These are phyloP conservation scores for Anhinga rufa DNA, from an alignment of 2,113 vertebrate species.

Conservation along the genomic window DNA sequence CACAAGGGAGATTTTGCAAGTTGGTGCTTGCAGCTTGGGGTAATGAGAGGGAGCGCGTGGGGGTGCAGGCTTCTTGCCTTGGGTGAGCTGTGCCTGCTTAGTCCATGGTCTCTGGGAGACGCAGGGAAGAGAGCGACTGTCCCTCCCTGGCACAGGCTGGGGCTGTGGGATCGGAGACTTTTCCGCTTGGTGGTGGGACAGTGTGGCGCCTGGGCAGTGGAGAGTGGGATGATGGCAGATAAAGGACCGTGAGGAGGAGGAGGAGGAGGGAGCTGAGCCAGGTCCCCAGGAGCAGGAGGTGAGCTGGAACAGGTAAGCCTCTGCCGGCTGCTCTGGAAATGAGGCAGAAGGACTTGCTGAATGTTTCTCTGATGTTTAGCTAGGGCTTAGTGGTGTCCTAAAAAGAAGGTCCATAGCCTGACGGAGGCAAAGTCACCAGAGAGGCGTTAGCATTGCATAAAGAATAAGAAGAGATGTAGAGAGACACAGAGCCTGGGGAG, in stretches of 20 bases:
- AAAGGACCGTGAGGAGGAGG: not conserved
- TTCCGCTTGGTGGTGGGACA: not conserved
- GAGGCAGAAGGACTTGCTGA: not conserved
- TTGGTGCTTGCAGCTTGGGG: not conserved
- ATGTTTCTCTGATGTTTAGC: not conserved
- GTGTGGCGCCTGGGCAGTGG: not conserved
- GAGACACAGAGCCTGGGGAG: not conserved
- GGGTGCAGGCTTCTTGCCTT: not conserved
- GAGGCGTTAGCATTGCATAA: not conserved
- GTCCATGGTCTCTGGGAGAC: not conserved
- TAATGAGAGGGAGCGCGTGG: not conserved
- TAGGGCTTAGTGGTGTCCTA: not conserved
- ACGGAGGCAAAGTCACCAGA: not conserved
- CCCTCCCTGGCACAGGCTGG: not conserved
- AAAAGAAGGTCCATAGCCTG: not conserved
- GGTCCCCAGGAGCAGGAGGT: not conserved
- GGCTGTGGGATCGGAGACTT: not conserved
- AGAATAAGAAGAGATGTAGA: not conserved
- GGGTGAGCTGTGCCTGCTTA: not conserved
- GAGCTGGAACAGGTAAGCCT: conserved; percentile 14
- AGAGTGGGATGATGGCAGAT: not conserved
- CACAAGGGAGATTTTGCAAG: conserved; percentile 31
- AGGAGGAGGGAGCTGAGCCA: not conserved
- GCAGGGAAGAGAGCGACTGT: not conserved
- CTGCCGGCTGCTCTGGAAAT: not conserved